Evolutionary conservation across 2,113 vertebrate species (phyloP).

Genomic region (Microcebus murinus): DNA sequence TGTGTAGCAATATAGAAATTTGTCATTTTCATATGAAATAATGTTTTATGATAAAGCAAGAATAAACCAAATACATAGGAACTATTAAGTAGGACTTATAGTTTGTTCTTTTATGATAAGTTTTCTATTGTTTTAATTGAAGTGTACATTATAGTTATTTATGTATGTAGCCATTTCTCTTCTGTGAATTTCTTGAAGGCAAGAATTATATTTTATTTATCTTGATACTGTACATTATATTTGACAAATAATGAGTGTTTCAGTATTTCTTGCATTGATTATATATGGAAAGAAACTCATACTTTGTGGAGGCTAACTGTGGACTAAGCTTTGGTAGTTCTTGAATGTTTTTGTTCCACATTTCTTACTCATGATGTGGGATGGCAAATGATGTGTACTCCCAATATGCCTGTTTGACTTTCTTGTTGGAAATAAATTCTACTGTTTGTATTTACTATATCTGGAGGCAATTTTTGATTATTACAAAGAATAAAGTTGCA

Average conservation of each 20-base stretch:
- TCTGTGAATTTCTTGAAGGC: conserved; percentile 1
- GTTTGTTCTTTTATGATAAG: conserved; percentile 9
- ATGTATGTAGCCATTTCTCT: background rate
- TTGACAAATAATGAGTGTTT: background rate
- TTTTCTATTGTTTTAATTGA: conserved; percentile 22
- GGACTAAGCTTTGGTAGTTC: background rate
- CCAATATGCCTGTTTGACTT: background rate
- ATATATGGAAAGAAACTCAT: background rate
- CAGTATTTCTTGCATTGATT: background rate
- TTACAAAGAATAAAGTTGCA: background rate
- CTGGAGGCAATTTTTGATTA: conserved; percentile 30
- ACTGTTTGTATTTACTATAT: background rate
- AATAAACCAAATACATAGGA: conserved; percentile 27
- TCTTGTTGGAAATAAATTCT: background rate
- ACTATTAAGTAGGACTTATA: background rate
- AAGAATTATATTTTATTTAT: conserved; percentile 41
- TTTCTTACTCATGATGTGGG: background rate
- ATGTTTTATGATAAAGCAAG: conserved; percentile 3
- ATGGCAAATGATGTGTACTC: background rate
- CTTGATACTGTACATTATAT: background rate
- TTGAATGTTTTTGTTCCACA: background rate
- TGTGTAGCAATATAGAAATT: conserved; percentile 27
- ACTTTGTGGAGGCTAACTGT: background rate
- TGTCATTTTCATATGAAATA: background rate
- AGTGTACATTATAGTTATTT: background rate